Evolutionary conservation across 2,888 invertebrate species (phyloP).

Genomic region (Galeopsomyia nigrocyanea): DNA sequence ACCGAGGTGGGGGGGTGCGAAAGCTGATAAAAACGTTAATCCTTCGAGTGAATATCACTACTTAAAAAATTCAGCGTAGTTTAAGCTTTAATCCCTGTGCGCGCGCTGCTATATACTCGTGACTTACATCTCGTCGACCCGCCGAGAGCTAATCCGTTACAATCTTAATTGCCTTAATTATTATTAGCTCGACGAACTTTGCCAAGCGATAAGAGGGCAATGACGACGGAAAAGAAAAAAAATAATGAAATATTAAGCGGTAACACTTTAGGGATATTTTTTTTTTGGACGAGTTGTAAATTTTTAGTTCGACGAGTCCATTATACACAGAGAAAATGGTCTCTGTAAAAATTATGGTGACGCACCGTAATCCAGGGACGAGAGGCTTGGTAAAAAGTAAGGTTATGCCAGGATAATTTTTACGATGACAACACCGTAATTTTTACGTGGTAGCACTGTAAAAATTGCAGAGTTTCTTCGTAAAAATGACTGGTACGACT

Average conservation of each 20-base stretch:
- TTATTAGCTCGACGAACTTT: not conserved
- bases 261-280: constrained; percentile 24
- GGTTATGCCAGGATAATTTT: too few relatives aligned
- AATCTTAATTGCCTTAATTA: constrained; percentile 39
- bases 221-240: constrained; percentile 14
- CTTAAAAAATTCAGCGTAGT: constrained; percentile 1
- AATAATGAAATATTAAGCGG: constrained; percentile 16
- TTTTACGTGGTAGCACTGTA: too few relatives aligned
- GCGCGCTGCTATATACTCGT: too few relatives aligned
- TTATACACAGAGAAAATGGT: too few relatives aligned
- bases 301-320: constrained; percentile 23
- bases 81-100: constrained; percentile 23
- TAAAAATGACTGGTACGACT: too few relatives aligned
- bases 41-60: not conserved
- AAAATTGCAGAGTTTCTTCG: too few relatives aligned
- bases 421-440: too few relatives aligned
- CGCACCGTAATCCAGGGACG: too few relatives aligned
- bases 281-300: constrained; percentile 40
- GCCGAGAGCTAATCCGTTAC: constrained; percentile 33
- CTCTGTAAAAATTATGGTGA: too few relatives aligned
- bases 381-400: too few relatives aligned
- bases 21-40: constrained; percentile 11
- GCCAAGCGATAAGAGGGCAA: not conserved
- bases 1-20: too few relatives aligned
- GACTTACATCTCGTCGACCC: constrained; percentile 18